A percentile compares a stretch with the other conserved stretches of the same genome.
Evolutionary conservation across 37 sponge, comb jelly and placozoan species (phyloP).

Genomic region (Mnemiopsis leidyi): DNA sequence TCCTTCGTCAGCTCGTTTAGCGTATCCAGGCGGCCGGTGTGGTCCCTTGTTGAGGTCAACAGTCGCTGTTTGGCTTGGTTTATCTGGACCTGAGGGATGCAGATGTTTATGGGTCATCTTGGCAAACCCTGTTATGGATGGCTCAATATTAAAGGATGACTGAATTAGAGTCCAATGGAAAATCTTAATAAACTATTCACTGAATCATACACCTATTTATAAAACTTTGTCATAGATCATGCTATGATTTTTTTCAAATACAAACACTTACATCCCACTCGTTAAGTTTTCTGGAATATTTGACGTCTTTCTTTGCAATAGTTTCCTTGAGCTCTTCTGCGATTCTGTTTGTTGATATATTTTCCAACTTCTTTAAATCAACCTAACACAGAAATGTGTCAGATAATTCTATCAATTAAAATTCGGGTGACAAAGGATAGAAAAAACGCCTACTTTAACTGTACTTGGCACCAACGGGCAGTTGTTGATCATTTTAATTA

Average conservation of each 20-base stretch:
- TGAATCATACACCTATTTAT: too few relatives aligned
- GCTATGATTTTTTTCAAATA: too few relatives aligned
- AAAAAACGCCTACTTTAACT: not conserved
- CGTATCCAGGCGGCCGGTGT: slow-evolving; percentile 76
- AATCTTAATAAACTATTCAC: too few relatives aligned
- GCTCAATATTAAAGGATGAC: too few relatives aligned
- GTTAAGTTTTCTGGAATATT: slow-evolving; percentile 41
- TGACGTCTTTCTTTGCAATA: slow-evolving; percentile 67
- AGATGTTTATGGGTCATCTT: too few relatives aligned
- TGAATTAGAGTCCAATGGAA: too few relatives aligned
- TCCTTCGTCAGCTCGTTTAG: slow-evolving; percentile 71
- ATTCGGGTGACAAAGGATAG: not conserved
- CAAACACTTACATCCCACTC: slow-evolving; percentile 66
- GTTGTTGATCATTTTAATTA: too few relatives aligned
- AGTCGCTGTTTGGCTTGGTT: slow-evolving; percentile 71
- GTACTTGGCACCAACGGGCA: too few relatives aligned
- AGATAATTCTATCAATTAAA: not conserved
- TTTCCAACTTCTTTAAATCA: slow-evolving; percentile 85
- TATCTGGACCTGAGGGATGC: slow-evolving; percentile 71
- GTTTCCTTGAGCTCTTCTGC: slow-evolving; percentile 76
- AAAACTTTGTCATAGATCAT: too few relatives aligned
- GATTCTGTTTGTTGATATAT: slow-evolving; percentile 56
- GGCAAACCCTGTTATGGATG: too few relatives aligned
- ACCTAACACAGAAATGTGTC: slow-evolving; percentile 65
- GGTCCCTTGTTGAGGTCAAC: slow-evolving; percentile 70